Base-by-base conservation (phyloP, 1,140 invertebrate species). In the Pseudachorutes palmiensis region DNA sequence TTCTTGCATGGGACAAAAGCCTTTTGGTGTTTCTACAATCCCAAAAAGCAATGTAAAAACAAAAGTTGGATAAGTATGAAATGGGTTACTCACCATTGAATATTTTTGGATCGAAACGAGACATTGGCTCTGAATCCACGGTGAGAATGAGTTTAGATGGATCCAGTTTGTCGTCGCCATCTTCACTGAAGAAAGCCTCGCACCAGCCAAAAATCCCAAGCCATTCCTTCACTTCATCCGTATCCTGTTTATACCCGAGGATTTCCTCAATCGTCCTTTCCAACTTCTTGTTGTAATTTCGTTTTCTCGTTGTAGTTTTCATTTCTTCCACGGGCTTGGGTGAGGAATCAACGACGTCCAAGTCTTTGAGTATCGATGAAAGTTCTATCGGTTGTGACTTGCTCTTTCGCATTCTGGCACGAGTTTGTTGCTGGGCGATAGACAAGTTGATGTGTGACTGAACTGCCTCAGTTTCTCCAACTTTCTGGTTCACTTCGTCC, bases 151-250 rank as follows among this genome's bases (percentile, higher is more conserved):
- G 2, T 62, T 70, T 70, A 22, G 64, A 41, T 14, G 69, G 65
- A 55, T 70, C 60, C 33, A 70, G 64, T 65, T 67, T 67, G 30
- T 70, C 41, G 9, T 49, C 36, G n/a, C 19, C 16, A 36, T 57
- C 3, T 24, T 31, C 30, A 26, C 36, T 26, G 2, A 16, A 60
- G 29, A 30, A 0, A 28, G 22, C 24, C n/a, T n/a, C n/a, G n/a
- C n/a, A n/a, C n/a, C n/a, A n/a, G n/a, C n/a, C n/a, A n/a, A n/a
- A n/a, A n/a, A n/a, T n/a, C 26, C 12, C n/a, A 48, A 29, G 24
- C 22, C 1, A 3, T 41, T 41, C 24, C 2, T n/a, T 22, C n/a
- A 29, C 12, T 1, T 36, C 5, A 2, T 3, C 24, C 9, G 9
- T 26, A 14, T 12, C 12, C 24, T 55, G 51, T 55, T 24, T 24